phyloP scores from a whole-genome alignment of 1,140 invertebrate species.

The Drosophila arizonae region DNA sequence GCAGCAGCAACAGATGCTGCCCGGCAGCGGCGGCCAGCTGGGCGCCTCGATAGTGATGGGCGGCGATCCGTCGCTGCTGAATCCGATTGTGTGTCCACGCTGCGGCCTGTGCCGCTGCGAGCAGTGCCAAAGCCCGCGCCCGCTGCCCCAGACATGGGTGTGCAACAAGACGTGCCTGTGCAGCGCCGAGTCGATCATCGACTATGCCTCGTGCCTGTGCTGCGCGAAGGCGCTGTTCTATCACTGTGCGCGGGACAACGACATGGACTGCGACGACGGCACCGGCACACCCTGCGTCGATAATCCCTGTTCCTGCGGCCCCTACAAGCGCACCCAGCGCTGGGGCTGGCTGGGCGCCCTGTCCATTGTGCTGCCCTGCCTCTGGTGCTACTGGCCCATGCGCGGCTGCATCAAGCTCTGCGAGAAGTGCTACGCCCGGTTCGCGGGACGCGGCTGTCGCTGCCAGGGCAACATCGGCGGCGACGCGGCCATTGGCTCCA shows the following conservation, averaged over 20 bases:
- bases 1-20: conserved; percentile 36
- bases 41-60: conserved; percentile 64
- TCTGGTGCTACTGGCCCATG: conserved; percentile 96
- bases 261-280: conserved; percentile 88
- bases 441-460: conserved; percentile 86
- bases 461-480: conserved; percentile 82
- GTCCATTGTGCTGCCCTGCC: conserved; percentile 92
- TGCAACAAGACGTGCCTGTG: conserved; percentile 93
- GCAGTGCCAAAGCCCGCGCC: conserved; percentile 91
- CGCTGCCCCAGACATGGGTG: conserved; percentile 93
- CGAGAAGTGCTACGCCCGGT: conserved; percentile 91
- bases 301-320: conserved; percentile 93
- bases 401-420: conserved; percentile 90
- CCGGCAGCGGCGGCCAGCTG: conserved; percentile 42
- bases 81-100: conserved; percentile 91
- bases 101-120: conserved; percentile 94
- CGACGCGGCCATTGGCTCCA: conserved; percentile 42
- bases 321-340: conserved; percentile 87
- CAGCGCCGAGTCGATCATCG: conserved; percentile 92
- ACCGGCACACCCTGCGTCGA: conserved; percentile 88
- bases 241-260: conserved; percentile 91
- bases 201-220: conserved; percentile 95
- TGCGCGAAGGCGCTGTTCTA: conserved; percentile 96
- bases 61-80: conserved; percentile 67
- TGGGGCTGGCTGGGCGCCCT: conserved; percentile 93